Conservation (phyloP, 1,140 invertebrate species). For the Glomeris maerens region DNA sequence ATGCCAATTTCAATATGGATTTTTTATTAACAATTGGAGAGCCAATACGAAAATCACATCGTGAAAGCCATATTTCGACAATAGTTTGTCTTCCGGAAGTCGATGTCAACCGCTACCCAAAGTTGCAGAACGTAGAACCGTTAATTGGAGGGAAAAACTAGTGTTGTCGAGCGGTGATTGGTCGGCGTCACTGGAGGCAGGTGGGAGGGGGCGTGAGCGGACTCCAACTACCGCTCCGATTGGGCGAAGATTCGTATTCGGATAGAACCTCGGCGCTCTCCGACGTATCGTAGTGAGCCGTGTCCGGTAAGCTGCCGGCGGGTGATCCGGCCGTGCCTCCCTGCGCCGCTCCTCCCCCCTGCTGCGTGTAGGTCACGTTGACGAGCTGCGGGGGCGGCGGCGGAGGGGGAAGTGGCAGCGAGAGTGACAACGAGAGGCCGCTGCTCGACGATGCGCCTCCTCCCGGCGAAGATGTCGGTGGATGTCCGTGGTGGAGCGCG, state of each 20-base stretch:
- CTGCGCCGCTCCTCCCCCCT: neutral
- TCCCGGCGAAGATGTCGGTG: neutral
- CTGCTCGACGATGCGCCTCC: neutral
- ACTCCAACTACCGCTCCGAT: constrained; percentile 3
- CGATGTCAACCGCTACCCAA: too few species aligned
- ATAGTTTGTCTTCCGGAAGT: too few species aligned
- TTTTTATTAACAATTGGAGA: too few species aligned
- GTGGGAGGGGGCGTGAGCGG: constrained; percentile 2
- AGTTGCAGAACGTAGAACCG: too few species aligned
- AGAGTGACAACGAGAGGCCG: neutral
- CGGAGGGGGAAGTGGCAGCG: neutral
- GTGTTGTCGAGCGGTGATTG: too few species aligned
- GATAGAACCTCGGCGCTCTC: neutral
- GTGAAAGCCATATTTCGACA: too few species aligned
- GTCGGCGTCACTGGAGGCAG: neutral
- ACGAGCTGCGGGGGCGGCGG: neutral
- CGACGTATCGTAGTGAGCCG: constrained; percentile 1
- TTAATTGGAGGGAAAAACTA: too few species aligned
- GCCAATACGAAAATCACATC: too few species aligned
- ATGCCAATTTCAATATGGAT: too few species aligned
- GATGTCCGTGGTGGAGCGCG: neutral
- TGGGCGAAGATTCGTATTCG: constrained; percentile 4
- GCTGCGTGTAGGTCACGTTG: neutral
- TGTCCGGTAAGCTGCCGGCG: neutral
- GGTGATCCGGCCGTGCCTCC: neutral